These are phyloP conservation scores for Phrixothrix hirtus DNA, from an alignment of 2,888 invertebrate genomes.

Conservation along the genomic window DNA sequence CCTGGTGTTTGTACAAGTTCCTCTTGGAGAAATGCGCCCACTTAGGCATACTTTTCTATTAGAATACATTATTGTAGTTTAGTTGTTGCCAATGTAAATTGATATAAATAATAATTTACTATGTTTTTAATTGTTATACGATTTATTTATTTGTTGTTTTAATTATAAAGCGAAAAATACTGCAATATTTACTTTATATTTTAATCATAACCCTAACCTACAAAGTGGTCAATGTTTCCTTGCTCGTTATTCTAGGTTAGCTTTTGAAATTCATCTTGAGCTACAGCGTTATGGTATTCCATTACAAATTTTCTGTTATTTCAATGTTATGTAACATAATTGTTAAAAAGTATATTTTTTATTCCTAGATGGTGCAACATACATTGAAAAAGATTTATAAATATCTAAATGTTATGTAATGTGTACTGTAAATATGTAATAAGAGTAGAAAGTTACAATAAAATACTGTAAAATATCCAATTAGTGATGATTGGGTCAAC, in stretches of 20 bases:
- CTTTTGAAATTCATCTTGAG: too few species aligned
- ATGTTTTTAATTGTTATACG: constrained; percentile 30
- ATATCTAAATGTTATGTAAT: too few species aligned
- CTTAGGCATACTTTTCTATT: constrained; percentile 16
- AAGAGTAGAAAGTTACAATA: too few species aligned
- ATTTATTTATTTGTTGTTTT: constrained; percentile 1
- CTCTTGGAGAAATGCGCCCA: constrained; percentile 61
- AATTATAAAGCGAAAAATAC: neutral
- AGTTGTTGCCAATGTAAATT: constrained; percentile 27
- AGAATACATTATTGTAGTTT: constrained; percentile 13
- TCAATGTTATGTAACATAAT: too few species aligned
- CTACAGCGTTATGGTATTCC: too few species aligned
- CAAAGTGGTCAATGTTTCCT: neutral
- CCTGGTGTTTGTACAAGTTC: constrained; percentile 73
- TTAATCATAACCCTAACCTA: neutral
- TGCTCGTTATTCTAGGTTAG: neutral
- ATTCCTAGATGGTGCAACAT: too few species aligned
- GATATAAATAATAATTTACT: constrained; percentile 35
- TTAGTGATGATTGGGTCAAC: too few species aligned
- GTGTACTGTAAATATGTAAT: too few species aligned
- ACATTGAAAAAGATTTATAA: too few species aligned
- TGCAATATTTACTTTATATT: neutral
- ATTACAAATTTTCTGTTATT: too few species aligned
- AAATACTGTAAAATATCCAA: too few species aligned
- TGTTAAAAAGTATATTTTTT: too few species aligned